Conservation (phyloP, 2,113 vertebrate species). For the Malurus elegans region DNA sequence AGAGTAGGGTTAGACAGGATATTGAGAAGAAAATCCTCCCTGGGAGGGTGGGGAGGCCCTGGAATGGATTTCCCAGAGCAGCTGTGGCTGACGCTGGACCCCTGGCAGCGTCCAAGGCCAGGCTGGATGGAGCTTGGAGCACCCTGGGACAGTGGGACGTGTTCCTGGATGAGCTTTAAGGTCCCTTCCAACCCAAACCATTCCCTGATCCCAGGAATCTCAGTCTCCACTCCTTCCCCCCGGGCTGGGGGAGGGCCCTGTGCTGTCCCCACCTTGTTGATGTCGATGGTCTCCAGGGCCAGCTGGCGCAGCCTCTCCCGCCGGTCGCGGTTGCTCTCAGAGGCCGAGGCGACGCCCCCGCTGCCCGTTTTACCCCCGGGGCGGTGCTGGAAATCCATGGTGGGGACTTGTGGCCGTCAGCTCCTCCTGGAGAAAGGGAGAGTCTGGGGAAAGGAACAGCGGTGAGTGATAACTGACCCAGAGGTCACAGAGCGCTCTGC, state of each 20-base stretch:
- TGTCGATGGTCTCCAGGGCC: constrained; percentile 95
- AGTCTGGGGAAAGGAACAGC: not conserved
- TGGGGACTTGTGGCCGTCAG: not conserved
- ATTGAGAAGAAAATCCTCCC: rapidly evolving
- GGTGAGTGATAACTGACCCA: rapidly evolving
- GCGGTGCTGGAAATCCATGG: constrained; percentile 97
- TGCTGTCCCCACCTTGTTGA: constrained; percentile 82
- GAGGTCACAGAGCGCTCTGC: rapidly evolving
- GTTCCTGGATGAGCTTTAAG: not conserved
- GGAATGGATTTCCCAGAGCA: not conserved
- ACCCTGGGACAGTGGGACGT: rapidly evolving
- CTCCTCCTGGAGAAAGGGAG: not conserved
- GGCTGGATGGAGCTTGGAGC: rapidly evolving
- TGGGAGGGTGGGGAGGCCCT: rapidly evolving
- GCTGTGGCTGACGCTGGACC: not conserved
- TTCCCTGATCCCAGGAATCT: rapidly evolving
- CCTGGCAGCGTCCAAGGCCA: not conserved
- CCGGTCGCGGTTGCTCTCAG: constrained; percentile 93
- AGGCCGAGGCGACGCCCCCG: constrained; percentile 92
- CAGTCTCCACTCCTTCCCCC: not conserved
- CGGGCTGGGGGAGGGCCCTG: rapidly evolving
- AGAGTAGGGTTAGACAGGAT: not conserved
- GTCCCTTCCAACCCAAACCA: not conserved
- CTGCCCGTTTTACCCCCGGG: constrained; percentile 96
- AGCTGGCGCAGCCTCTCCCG: constrained; percentile 91